Base-by-base conservation (phyloP, 2,888 invertebrate species). In the Nebria salina region DNA sequence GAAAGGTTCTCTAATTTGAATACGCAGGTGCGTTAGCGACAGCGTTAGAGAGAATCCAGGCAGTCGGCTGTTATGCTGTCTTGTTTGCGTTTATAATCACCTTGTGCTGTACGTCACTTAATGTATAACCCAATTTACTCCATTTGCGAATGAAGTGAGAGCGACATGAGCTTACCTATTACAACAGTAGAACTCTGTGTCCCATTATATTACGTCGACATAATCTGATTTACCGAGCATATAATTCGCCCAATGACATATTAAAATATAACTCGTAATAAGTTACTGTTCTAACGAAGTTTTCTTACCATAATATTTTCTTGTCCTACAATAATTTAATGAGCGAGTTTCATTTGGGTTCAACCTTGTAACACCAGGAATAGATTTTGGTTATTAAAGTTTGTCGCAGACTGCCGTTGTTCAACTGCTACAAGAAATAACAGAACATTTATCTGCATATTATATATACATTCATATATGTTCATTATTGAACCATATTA, bases 21-120 rank as follows among this genome's bases (percentile, higher is more conserved):
- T 77, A 77, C 77, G 70, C 68, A 70, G 68, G 68, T 25, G 68
- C 25, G 25, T 68, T 20, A 68, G 15, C 25, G 8, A 68, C 8
- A 68, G 68, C 9, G n/a, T 15, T 15, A 68, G 68, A 25, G 25
- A 11, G 68, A 68, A 9, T 42, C 75, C 20, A 13, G 75, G 11
- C 25, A 75, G 65, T 7, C 26, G 76, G 42, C 42, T 68, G 42
- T 41, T 68, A 65, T 76, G 20, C 68, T 26, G 77, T 78, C 78
- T 73, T 78, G 78, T 78, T 78, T 73, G 78, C 78, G 78, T 78
- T 78, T 78, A 73, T 72, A 78, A 78, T 78, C 78, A 78, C 42
- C 73, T 73, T 73, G 78, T 78, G 65, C 64, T 72, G 54, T 75
- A 65, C 78, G 78, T 65, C 78, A 77, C 72, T 77, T 77, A 70